Percentiles rank a stretch among this genome's conserved stretches.
Conservation (phyloP, 2,113 vertebrate genomes). For the Caretta caretta region DNA sequence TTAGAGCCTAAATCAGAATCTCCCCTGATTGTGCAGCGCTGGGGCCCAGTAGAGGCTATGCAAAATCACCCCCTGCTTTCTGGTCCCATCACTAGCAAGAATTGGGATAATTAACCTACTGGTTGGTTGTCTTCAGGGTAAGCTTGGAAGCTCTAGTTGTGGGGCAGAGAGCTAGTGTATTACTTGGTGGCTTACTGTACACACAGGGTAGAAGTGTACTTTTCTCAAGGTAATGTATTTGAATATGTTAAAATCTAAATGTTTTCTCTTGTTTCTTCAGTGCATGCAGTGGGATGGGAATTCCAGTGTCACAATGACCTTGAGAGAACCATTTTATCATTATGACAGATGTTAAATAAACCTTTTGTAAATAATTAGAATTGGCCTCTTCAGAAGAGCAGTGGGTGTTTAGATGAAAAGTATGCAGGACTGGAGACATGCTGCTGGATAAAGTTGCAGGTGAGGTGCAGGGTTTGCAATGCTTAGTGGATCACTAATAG, state of each 20-base stretch:
- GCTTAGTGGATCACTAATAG: not conserved
- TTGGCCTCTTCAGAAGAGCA: not conserved
- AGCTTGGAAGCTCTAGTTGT: not conserved
- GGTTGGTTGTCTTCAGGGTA: not conserved
- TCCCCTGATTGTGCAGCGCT: not conserved
- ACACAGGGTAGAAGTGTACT: not conserved
- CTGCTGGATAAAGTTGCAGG: not conserved
- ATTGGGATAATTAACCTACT: not conserved
- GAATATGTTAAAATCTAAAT: not conserved
- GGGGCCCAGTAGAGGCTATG: not conserved
- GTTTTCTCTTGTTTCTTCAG: not conserved
- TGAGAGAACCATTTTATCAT: not conserved
- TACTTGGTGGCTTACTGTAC: not conserved
- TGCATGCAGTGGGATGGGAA: rapidly evolving
- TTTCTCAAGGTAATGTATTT: not conserved
- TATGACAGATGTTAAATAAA: rapidly evolving
- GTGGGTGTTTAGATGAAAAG: not conserved
- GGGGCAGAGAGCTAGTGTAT: not conserved
- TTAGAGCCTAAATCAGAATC: rapidly evolving
- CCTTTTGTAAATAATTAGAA: not conserved
- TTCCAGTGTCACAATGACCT: not conserved
- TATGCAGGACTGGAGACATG: rapidly evolving
- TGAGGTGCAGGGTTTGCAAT: rapidly evolving
- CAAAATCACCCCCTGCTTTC: not conserved
- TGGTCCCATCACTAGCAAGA: rapidly evolving